These are phyloP conservation scores for Drosophila pseudoobscura DNA, from an alignment of 1,140 invertebrate species.

Conservation along the genomic window DNA sequence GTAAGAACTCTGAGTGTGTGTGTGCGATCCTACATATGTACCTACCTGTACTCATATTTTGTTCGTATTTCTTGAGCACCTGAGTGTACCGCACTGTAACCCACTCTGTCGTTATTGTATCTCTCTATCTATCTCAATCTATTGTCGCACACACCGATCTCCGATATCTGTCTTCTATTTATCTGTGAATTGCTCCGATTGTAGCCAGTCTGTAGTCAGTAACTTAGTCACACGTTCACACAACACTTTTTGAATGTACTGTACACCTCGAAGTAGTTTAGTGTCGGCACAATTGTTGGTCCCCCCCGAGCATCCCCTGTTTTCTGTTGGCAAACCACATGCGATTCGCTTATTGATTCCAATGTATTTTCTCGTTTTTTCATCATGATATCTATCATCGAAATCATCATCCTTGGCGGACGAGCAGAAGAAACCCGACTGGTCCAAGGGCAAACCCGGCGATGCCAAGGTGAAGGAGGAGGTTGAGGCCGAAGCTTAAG, in stretches of 20 bases:
- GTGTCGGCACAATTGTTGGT: constrained; percentile 17
- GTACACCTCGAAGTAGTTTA: constrained; percentile 43
- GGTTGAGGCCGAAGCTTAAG: constrained; percentile 90
- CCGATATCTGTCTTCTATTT: not conserved
- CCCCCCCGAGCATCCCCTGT: constrained; percentile 35
- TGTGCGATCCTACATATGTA: constrained; percentile 15
- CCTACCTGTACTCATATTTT: constrained; percentile 20
- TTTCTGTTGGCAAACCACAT: constrained; percentile 1
- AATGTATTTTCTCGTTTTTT: constrained; percentile 27
- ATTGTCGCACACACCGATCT: constrained; percentile 28
- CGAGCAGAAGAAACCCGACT: constrained; percentile 94
- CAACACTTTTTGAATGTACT: constrained; percentile 23
- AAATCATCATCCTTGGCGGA: constrained; percentile 1
- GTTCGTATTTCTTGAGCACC: constrained; percentile 38
- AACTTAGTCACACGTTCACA: constrained; percentile 22
- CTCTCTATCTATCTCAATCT: not conserved
- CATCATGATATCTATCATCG: constrained; percentile 9
- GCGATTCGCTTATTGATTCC: constrained; percentile 19
- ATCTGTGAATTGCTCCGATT: constrained; percentile 32
- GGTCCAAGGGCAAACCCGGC: constrained; percentile 93
- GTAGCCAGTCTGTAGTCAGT: constrained; percentile 40
- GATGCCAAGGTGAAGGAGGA: constrained; percentile 95
- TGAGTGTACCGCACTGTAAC: constrained; percentile 44
- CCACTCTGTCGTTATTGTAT: constrained; percentile 34
- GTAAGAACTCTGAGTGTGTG: constrained; percentile 71